Conservation (phyloP, 2,113 vertebrate genomes). For the Tetrao urogallus region DNA sequence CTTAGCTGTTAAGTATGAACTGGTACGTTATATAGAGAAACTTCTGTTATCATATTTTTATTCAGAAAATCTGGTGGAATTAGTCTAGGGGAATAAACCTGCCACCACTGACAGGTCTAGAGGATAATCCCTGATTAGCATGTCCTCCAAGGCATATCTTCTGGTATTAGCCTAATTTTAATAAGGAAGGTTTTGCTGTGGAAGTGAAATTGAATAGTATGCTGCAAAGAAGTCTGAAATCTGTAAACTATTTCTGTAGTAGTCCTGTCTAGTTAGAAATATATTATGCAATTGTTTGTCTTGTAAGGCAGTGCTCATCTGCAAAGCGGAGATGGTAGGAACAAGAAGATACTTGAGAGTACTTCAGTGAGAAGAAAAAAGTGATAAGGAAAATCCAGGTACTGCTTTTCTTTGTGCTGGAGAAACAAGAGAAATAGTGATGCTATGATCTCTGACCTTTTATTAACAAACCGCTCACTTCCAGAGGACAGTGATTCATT, state of each 20-base stretch:
- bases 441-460: constrained; percentile 61
- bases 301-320: background rate
- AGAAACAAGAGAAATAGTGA: constrained; percentile 14
- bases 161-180: constrained; percentile 13
- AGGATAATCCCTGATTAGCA: constrained; percentile 32
- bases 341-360: background rate
- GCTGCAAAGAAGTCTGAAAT: background rate
- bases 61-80: constrained; percentile 29
- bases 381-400: background rate
- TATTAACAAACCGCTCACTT: constrained; percentile 37
- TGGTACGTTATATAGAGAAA: background rate
- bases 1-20: background rate
- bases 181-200: background rate
- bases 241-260: background rate
- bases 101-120: background rate
- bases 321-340: background rate
- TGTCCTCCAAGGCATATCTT: background rate
- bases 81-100: constrained; percentile 3
- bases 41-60: background rate
- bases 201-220: background rate
- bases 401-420: constrained; percentile 1
- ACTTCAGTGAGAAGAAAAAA: background rate
- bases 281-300: background rate
- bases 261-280: background rate
- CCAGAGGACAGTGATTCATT: constrained; percentile 63